Percentiles rank a stretch among this genome's conserved stretches.
Conservation (phyloP, 2,797 vertebrate species). For the Enteromius radiatus region DNA sequence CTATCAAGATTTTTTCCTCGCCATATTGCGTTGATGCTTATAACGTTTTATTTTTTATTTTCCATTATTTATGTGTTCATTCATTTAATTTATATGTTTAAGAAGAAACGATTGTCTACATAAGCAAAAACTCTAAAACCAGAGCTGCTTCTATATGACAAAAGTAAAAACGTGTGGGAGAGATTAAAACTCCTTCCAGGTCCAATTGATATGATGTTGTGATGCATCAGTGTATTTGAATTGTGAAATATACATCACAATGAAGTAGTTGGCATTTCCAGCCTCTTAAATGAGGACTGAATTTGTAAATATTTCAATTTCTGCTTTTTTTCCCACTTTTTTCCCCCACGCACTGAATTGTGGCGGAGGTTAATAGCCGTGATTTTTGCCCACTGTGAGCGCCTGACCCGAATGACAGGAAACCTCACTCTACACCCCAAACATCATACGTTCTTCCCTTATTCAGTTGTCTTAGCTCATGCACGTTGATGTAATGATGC, state of each 20-base stretch:
- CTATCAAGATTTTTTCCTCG: not conserved
- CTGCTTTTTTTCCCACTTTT: not conserved
- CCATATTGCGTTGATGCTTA: not conserved
- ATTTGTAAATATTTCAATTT: conserved; percentile 31
- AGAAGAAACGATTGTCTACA: not conserved
- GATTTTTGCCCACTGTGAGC: conserved; percentile 10
- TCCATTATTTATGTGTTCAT: not conserved
- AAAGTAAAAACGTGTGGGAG: not conserved
- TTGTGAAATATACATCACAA: not conserved
- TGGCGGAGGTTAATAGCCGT: not conserved
- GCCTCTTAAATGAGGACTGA: not conserved
- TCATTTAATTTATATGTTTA: not conserved
- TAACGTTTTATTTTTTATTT: not conserved
- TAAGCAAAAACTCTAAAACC: conserved; percentile 8
- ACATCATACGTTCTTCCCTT: not conserved
- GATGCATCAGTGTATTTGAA: not conserved
- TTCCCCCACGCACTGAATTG: not conserved
- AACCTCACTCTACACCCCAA: not conserved
- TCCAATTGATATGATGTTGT: not conserved
- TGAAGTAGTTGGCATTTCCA: not conserved
- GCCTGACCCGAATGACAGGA: not conserved
- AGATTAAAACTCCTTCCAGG: not conserved
- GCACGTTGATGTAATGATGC: conserved; percentile 26
- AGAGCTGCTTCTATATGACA: not conserved
- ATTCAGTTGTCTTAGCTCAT: not conserved